phyloP scores from a whole-genome alignment of 2,113 vertebrate species.

The Sapajus apella region DNA sequence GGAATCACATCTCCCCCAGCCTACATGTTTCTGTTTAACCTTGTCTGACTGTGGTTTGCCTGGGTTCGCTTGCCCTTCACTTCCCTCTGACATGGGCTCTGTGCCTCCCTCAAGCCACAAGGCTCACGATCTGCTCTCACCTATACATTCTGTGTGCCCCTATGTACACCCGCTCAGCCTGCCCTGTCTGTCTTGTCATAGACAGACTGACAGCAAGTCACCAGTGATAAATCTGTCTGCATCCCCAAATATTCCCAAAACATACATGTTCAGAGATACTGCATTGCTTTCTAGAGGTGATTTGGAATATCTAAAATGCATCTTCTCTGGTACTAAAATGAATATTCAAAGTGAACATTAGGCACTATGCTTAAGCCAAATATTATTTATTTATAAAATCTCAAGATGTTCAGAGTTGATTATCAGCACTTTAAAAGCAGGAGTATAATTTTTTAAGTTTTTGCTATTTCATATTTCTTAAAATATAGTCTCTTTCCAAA shows the following conservation, averaged over 20 bases:
- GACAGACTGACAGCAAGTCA: not conserved
- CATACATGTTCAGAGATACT: not conserved
- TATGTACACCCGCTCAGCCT: not conserved
- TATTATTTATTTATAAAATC: conserved; percentile 48
- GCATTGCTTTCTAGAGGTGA: conserved; percentile 24
- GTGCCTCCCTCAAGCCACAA: not conserved
- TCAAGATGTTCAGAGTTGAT: conserved; percentile 20
- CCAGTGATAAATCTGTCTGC: not conserved
- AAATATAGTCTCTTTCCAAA: conserved; percentile 36
- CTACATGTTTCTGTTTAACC: not conserved
- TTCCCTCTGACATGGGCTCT: not conserved
- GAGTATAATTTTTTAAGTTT: conserved; percentile 11
- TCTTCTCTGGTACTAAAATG: conserved; percentile 43
- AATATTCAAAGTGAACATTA: conserved; percentile 56
- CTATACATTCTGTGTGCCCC: not conserved
- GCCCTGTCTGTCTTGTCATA: not conserved
- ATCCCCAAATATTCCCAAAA: not conserved
- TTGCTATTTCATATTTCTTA: conserved; percentile 43
- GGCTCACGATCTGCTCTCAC: not conserved
- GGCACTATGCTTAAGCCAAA: not conserved
- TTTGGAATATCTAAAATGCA: conserved; percentile 6
- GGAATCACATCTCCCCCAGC: not conserved
- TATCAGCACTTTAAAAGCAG: conserved; percentile 17
- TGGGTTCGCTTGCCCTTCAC: not conserved
- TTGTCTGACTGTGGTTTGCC: not conserved